Evolutionary conservation across 2,797 vertebrate species (phyloP).

Genomic region (Enteromius radiatus): DNA sequence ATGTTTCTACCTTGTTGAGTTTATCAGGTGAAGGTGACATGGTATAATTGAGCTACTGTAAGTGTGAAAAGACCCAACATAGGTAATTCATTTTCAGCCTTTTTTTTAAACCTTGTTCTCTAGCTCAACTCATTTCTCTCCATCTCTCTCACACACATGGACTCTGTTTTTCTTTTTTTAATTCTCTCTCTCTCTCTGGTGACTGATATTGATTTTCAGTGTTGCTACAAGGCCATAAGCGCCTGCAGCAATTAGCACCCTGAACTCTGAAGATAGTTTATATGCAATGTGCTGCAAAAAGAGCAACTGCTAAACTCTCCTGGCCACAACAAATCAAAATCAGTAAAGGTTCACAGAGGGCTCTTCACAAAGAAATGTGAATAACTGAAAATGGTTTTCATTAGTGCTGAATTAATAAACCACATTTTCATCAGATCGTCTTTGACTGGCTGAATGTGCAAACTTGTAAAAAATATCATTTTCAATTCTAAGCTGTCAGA

Average conservation of each 20-base stretch:
- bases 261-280: conserved; percentile 32
- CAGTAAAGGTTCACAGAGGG: neutral
- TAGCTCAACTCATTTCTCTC: neutral
- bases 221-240: conserved; percentile 38
- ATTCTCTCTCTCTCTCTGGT: conserved; percentile 25
- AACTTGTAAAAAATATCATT: neutral
- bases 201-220: conserved; percentile 55
- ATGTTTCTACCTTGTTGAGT: conserved; percentile 20
- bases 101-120: neutral
- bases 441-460: neutral
- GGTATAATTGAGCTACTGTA: conserved; percentile 39
- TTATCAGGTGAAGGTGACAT: conserved; percentile 31
- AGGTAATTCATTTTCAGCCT: conserved; percentile 24
- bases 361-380: neutral
- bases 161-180: neutral
- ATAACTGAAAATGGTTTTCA: neutral
- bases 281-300: conserved; percentile 24
- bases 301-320: conserved; percentile 15
- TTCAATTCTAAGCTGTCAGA: neutral
- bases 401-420: neutral
- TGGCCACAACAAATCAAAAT: neutral
- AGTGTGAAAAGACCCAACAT: conserved; percentile 8
- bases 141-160: neutral
- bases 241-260: conserved; percentile 45
- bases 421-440: neutral